Evolutionary conservation across 2,113 vertebrate species (phyloP), one percentile per base, ranked within the genome.

Genomic region (Mirza zaza): DNA sequence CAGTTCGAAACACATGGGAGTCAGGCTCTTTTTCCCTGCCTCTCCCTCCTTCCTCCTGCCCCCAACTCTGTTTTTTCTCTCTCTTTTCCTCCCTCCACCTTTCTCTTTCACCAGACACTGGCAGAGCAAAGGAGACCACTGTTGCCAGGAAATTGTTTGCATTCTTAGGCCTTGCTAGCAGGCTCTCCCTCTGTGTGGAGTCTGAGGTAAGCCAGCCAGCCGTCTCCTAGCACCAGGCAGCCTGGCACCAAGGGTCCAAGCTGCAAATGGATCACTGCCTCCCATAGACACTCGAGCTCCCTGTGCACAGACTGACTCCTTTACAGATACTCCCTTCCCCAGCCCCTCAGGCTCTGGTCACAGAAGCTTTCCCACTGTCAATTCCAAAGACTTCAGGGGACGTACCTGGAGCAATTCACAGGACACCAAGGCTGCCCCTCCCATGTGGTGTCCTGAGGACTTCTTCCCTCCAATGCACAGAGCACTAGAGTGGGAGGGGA

Each of bases 61-160:
- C 14, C 27, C n/a, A 1, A 17, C 29, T 92, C 80, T 61, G 6
- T 57, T 57, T 36, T 80, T 39, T 94, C 34, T 73, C 12, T 21
- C 59, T 76, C 25, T 6, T 34, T 36, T 50, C 15, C 11, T 39
- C 75, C 36, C 59, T 63, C 27, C 23, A 15, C 32, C 7, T 52
- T 63, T 42, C 59, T 83, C 12, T 76, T 57, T 77, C 42, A 68
- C 27, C 50, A 84, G 91, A 91, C 15, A 3, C 3, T 68, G 85
- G 76, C 81, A 91, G 6, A 75, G 55, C n/a, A 75, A 32, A 83
- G 39, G 57, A 91, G 52, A 75, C 12, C 10, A 21, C 39, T 61
- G 39, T 45, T 93, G 96, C 65, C 94, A 90, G 92, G 50, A 94
- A 90, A 91, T 42, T 25, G 63, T 79, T 89, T 77, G 57, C 91